These are phyloP conservation scores for Cataglyphis hispanica DNA, from an alignment of 1,140 invertebrate species.

Conservation along the genomic window DNA sequence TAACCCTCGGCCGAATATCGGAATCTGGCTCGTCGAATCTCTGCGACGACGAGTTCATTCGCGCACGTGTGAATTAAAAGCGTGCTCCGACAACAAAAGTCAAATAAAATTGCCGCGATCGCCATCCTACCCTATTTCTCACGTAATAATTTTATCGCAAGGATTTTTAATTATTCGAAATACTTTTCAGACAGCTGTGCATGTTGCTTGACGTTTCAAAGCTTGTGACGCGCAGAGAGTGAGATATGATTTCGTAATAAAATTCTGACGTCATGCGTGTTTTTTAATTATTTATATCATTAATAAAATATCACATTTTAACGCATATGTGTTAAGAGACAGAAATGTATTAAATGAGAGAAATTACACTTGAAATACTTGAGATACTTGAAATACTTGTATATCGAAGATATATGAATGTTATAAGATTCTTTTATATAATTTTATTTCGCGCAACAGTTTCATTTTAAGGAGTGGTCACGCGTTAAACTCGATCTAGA, in stretches of 20 bases:
- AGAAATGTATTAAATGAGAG: not conserved
- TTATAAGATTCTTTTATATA: not conserved
- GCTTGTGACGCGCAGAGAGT: not conserved
- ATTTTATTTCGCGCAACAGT: not conserved
- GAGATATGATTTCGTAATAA: not conserved
- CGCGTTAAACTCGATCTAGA: not conserved
- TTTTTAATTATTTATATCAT: not conserved
- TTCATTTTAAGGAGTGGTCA: not conserved
- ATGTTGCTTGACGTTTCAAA: not conserved
- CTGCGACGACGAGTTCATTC: constrained; percentile 71
- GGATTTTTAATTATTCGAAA: constrained; percentile 18
- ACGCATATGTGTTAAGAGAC: not conserved
- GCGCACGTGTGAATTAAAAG: constrained; percentile 61
- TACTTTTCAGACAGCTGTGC: not conserved
- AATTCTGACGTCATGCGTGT: not conserved
- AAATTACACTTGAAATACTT: no score
- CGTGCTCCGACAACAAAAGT: not conserved
- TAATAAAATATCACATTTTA: constrained; percentile 4
- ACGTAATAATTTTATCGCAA: not conserved
- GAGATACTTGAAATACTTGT: not conserved
- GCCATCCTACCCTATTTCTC: constrained; percentile 11
- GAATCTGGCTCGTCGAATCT: constrained; percentile 72
- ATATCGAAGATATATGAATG: not conserved
- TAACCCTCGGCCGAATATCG: constrained; percentile 71
- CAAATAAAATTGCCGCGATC: constrained; percentile 20